phyloP scores from a whole-genome alignment of 2,113 vertebrate species.

The Anolis carolinensis region DNA sequence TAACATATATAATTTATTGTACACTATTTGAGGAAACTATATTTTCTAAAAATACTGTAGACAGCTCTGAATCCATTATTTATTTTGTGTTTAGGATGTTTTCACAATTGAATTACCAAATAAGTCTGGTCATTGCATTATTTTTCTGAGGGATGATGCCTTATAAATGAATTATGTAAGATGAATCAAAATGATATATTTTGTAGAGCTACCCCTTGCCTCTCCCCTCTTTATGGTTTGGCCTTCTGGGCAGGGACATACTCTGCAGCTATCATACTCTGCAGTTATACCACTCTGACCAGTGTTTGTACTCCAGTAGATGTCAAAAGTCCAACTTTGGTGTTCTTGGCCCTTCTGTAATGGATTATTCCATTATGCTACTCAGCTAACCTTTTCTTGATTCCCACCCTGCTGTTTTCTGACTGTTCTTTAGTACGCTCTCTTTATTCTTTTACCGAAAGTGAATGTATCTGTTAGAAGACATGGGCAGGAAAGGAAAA shows the following conservation, averaged over 20 bases:
- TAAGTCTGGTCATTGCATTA: neutral
- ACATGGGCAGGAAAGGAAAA: neutral
- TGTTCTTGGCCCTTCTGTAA: neutral
- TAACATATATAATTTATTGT: neutral
- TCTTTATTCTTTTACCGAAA: neutral
- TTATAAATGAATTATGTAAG: neutral
- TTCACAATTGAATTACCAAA: neutral
- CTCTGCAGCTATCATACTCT: too few relatives aligned
- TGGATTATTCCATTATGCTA: neutral
- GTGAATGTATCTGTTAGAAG: neutral
- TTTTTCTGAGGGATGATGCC: neutral
- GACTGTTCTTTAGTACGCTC: neutral
- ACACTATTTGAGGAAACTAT: neutral
- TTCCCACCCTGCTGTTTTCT: neutral
- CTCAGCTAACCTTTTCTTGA: neutral
- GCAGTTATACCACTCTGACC: neutral
- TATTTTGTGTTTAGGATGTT: neutral
- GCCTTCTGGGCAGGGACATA: neutral
- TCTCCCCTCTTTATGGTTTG: neutral
- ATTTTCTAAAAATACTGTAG: neutral
- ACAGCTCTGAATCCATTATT: neutral
- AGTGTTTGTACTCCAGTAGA: neutral
- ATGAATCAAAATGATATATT: neutral
- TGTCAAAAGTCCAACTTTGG: neutral
- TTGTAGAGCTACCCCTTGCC: too few relatives aligned